Percentiles rank a stretch among this genome's conserved stretches.
These are phyloP conservation scores for Ivindomyrus marchei DNA, from an alignment of 2,113 vertebrate genomes.

Conservation along the genomic window DNA sequence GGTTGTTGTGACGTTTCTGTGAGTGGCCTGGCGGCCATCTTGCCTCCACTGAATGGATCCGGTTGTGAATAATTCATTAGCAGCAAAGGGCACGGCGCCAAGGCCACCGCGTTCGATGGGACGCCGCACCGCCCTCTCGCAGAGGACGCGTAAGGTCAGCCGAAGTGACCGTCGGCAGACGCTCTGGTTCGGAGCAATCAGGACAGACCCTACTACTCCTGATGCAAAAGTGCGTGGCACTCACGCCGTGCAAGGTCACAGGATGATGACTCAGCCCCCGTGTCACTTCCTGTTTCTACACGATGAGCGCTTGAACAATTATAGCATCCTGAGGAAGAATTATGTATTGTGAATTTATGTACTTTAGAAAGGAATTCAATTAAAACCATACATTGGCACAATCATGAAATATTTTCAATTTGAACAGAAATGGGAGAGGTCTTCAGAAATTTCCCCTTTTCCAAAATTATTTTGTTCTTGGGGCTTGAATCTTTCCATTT, in stretches of 20 bases:
- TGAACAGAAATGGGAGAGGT: background rate
- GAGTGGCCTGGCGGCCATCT: background rate
- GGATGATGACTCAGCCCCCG: background rate
- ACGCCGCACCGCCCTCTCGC: slow-evolving; percentile 10
- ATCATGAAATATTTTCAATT: background rate
- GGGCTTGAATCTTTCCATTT: background rate
- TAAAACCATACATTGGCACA: background rate
- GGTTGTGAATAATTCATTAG: slow-evolving; percentile 60
- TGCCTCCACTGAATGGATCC: slow-evolving; percentile 48
- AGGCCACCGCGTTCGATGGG: slow-evolving; percentile 49
- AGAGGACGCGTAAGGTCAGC: background rate
- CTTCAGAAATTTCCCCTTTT: background rate
- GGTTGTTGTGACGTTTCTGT: background rate
- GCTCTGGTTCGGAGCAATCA: no score
- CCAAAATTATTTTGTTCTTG: background rate
- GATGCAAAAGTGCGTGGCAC: background rate
- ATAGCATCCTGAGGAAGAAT: no score
- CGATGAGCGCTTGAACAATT: background rate
- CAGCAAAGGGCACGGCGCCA: slow-evolving; percentile 35
- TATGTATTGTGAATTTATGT: background rate
- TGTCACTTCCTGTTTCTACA: background rate
- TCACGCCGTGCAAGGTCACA: background rate
- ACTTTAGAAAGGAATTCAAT: background rate
- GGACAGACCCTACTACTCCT: background rate
- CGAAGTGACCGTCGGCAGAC: no score